Conservation (phyloP, 2,797 vertebrate species). For the Hyperoplus immaculatus region DNA sequence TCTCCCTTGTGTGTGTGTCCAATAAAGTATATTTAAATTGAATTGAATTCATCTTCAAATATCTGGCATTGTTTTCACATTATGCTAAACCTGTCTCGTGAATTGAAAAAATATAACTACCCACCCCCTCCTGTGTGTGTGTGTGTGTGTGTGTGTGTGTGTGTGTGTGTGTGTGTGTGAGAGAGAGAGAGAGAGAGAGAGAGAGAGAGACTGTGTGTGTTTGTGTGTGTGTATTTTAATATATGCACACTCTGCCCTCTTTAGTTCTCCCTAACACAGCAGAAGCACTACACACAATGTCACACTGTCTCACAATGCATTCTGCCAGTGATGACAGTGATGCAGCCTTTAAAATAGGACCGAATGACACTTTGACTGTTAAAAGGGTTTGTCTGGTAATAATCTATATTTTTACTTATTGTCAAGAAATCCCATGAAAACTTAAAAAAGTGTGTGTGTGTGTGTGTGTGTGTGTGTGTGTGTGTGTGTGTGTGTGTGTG, state of each 20-base stretch:
- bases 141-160: not conserved
- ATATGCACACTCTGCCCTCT: slow-evolving; percentile 15
- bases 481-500: too few species aligned
- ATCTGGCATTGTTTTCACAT: too few species aligned
- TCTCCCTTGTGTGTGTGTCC: too few species aligned
- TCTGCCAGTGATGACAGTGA: not conserved
- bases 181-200: too few species aligned
- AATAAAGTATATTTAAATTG: too few species aligned
- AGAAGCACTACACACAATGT: slow-evolving; percentile 7
- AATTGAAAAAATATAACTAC: too few species aligned
- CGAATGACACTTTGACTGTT: not conserved
- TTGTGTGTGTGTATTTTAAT: slow-evolving; percentile 1
- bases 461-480: too few species aligned
- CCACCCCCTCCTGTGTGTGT: too few species aligned
- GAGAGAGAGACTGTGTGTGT: too few species aligned
- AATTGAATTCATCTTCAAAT: too few species aligned
- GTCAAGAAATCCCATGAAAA: not conserved
- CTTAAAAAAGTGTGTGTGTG: not conserved
- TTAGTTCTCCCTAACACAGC: slow-evolving; percentile 13
- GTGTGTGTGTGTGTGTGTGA: not conserved
- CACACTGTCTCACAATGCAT: not conserved
- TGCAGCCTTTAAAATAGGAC: not conserved
- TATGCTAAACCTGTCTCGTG: too few species aligned
- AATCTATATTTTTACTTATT: too few species aligned
- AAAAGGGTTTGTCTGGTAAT: not conserved